Base-by-base conservation (phyloP, 2,888 invertebrate species). In the Dolichomitus sp. region DNA sequence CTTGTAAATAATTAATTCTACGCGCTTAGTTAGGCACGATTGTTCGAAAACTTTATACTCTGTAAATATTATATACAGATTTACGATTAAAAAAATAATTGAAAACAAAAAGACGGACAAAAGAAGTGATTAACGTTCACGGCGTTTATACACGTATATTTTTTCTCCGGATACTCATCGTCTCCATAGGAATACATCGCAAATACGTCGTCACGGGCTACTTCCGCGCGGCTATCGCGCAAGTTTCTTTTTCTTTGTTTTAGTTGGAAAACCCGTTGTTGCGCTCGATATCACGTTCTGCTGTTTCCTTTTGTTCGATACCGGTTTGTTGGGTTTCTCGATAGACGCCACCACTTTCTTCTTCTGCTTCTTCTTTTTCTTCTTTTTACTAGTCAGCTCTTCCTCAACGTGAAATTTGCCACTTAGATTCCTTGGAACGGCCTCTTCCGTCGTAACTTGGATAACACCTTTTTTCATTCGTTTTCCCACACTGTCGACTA, bases 51-150 rank as follows among this genome's bases (percentile, higher is more conserved):
- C 45, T 72, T 85, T 86, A 74, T 84, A 66, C 81, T 87, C 84
- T 88, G 90, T 90, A 89, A 89, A 89, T 89, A 85, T 85, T 81
- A 84, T 86, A 85, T 80, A 86, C 73, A 80, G 76, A 80, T 80
- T 63, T 77, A 83, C 50, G 72, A 84, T 73, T 65, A 68, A 70
- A 84, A 23, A 70, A 86, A 83, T 77, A 83, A 83, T 83, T 37
- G 17, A 59, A 33, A 33, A 27, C 5, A 37, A 30, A 57, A 30
- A 14, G 1, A n/a, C n/a, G 6, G 7, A 19, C 40, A 6, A 40
- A 61, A 61, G 4, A 37, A 37, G 17, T 17, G 17, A 37, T 27
- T 37, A 27, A 65, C 23, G n/a, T 65, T 42, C 23, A 27, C 5
- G 27, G 19, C 7, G 19, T 14, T 42, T 45, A 19, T 65, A 65